phyloP scores from a whole-genome alignment of 2,888 invertebrate species.

The Lasioglossum morio region DNA sequence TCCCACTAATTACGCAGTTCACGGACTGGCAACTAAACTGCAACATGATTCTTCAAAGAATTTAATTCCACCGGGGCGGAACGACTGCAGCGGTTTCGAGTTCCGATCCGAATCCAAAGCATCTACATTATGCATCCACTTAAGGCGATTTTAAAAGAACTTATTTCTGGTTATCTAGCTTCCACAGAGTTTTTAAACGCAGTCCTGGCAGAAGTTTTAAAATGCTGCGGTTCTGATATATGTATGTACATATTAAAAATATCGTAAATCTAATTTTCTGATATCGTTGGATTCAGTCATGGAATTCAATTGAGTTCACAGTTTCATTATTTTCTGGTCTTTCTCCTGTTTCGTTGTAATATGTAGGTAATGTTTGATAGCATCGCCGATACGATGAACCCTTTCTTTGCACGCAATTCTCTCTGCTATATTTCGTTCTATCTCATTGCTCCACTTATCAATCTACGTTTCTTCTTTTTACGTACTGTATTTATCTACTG shows the following conservation, averaged over 20 bases:
- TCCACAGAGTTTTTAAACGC: too few species aligned
- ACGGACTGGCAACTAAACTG: background rate
- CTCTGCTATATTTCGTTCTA: background rate
- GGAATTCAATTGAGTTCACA: background rate
- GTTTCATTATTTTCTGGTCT: background rate
- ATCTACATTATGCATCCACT: background rate
- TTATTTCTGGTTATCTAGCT: too few species aligned
- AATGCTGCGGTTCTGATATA: too few species aligned
- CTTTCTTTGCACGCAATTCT: background rate
- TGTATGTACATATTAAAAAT: too few species aligned
- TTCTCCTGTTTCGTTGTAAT: background rate
- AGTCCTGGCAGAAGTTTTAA: too few species aligned
- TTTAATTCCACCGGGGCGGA: background rate
- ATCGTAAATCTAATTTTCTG: too few species aligned
- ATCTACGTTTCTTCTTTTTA: background rate
- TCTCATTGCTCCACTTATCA: background rate
- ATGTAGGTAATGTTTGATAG: background rate
- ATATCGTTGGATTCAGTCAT: too few species aligned
- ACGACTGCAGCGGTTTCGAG: background rate
- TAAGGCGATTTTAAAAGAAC: too few species aligned
- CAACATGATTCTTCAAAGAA: background rate
- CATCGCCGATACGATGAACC: background rate
- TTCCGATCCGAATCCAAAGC: background rate
- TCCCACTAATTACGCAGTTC: constrained; percentile 14
- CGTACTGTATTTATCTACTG: background rate